Evolutionary conservation across 2,113 vertebrate species (phyloP).

Genomic region (Petaurus breviceps): DNA sequence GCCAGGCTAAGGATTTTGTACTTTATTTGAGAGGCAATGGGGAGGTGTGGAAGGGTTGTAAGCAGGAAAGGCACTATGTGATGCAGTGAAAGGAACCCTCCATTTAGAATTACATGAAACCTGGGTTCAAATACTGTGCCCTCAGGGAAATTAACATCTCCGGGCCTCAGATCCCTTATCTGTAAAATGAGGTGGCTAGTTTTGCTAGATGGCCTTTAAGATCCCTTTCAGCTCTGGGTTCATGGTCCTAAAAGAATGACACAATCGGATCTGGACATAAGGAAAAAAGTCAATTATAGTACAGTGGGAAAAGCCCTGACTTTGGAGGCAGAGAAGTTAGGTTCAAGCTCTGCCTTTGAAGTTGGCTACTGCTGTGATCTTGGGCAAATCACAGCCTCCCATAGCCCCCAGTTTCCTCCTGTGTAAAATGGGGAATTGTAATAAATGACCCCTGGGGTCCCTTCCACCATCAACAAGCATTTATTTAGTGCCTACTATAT

Average conservation of each 20-base stretch:
- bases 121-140: not conserved
- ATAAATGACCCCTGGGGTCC: not conserved
- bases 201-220: not conserved
- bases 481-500: not conserved
- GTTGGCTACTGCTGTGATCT: not conserved
- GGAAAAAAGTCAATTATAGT: not conserved
- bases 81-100: not conserved
- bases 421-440: not conserved
- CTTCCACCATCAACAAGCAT: not conserved
- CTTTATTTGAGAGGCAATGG: too few species aligned
- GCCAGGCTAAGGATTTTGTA: too few species aligned
- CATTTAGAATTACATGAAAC: not conserved
- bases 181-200: too few species aligned
- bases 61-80: too few species aligned
- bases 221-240: not conserved
- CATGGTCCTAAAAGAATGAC: not conserved
- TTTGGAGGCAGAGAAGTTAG: not conserved
- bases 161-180: too few species aligned
- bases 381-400: not conserved
- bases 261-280: not conserved
- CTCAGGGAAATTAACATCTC: not conserved
- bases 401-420: not conserved
- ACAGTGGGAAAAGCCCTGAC: not conserved
- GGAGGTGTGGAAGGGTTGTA: too few species aligned
- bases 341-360: not conserved